Conservation (phyloP, 2,797 vertebrate species). For the Spondyliosoma cantharus region DNA sequence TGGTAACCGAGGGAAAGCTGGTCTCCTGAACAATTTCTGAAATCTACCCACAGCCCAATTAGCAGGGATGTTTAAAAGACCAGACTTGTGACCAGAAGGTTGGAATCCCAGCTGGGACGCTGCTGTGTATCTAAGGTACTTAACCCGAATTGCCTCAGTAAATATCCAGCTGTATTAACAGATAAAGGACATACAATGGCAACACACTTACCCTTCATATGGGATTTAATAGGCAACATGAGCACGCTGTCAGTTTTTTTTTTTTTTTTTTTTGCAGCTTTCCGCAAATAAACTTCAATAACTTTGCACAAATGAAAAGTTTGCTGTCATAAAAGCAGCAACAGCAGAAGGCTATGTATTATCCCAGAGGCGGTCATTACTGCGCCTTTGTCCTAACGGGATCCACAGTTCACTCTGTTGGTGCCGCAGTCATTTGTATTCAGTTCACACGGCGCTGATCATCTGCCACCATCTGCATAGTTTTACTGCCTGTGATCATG, state of each 20-base stretch:
- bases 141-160: constrained; percentile 88
- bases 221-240: constrained; percentile 71
- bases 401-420: constrained; percentile 60
- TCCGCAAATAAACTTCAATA: constrained; percentile 68
- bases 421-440: constrained; percentile 80
- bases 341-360: constrained; percentile 64
- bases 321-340: constrained; percentile 67
- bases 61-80: constrained; percentile 84
- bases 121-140: constrained; percentile 79
- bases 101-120: constrained; percentile 83
- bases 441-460: constrained; percentile 75
- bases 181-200: constrained; percentile 79
- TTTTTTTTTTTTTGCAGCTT: constrained; percentile 64
- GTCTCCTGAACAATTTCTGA: constrained; percentile 70
- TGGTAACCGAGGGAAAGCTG: constrained; percentile 63
- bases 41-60: constrained; percentile 83
- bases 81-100: constrained; percentile 87
- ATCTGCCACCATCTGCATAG: constrained; percentile 86
- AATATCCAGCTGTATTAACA: constrained; percentile 85
- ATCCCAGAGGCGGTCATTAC: constrained; percentile 71
- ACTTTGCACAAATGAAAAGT: constrained; percentile 79
- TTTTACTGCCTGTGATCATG: constrained; percentile 85
- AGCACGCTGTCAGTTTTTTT: constrained; percentile 67
- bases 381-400: constrained; percentile 73
- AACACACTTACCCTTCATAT: constrained; percentile 71